These are phyloP conservation scores for Lophius piscatorius DNA, from an alignment of 2,113 vertebrate genomes.

Conservation along the genomic window DNA sequence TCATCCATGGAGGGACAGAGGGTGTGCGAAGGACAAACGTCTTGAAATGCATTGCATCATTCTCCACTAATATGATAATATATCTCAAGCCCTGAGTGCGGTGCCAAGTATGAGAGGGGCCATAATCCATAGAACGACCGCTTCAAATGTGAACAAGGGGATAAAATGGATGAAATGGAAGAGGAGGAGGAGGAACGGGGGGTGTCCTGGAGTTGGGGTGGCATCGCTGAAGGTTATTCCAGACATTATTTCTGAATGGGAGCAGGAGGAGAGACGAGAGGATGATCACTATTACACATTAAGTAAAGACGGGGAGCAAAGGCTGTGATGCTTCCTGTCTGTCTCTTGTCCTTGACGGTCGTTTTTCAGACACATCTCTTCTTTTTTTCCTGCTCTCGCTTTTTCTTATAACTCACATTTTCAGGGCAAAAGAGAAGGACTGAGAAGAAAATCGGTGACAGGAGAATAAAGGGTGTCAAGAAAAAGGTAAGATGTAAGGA, in stretches of 20 bases:
- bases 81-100: conserved; percentile 49
- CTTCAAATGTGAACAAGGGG: conserved; percentile 60
- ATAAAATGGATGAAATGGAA: conserved; percentile 42
- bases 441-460: too few relatives aligned
- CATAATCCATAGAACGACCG: conserved; percentile 61
- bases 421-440: background rate
- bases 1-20: conserved; percentile 72
- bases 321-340: conserved; percentile 12
- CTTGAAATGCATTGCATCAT: conserved; percentile 75
- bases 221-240: conserved; percentile 70
- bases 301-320: conserved; percentile 16
- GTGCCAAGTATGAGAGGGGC: conserved; percentile 65
- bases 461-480: too few relatives aligned
- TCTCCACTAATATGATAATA: conserved; percentile 75
- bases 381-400: background rate
- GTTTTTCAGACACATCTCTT: conserved; percentile 1
- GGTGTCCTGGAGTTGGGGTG: conserved; percentile 31
- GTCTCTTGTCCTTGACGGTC: conserved; percentile 29
- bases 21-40: conserved; percentile 78
- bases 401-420: background rate
- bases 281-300: conserved; percentile 40
- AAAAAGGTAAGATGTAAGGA: too few relatives aligned
- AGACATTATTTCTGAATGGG: conserved; percentile 61
- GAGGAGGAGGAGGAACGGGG: background rate
- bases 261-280: conserved; percentile 40